Evolutionary conservation across 2,113 vertebrate species (phyloP), one percentile per base, ranked within the genome.

Genomic region (Fregata magnificens): DNA sequence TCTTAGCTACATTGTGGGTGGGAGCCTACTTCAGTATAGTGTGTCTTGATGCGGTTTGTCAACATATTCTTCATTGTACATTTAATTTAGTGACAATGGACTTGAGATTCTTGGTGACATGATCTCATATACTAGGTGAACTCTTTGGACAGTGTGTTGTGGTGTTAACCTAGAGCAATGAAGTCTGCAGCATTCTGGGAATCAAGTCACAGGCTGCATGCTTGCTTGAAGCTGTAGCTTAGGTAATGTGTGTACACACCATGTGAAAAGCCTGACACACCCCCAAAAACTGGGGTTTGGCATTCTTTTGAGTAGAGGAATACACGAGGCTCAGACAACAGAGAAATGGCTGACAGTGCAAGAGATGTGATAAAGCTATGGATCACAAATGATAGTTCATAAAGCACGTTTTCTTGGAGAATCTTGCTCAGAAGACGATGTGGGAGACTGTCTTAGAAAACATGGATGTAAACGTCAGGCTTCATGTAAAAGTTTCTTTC

Each of bases 51-150:
- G 73, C 47, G 53, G 13, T 38, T 53, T 72, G 78, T 56, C 65
- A 82, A 34, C 44, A 20, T 65, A 6, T 32, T 61, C 26, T 26
- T 86, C n/a, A 8, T 9, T 42, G 17, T 44, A 26, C 9, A 2
- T 84, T 63, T 58, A 31, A 3, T 49, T 56, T 53, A 36, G 31
- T 65, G 18, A 26, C 36, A 47, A 2, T 61, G 21, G 28, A 66
- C 53, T n/a, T 61, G 53, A 59, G 29, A 20, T 88, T 70, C 28
- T 49, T 3, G 3, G 42, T 58, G 76, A 32, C 0, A 0, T 32
- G 34, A 42, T 74, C 32, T 34, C 34, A 11, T 62, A 21, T 4
- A 36, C 11, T 45, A 38, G 38, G 29, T 59, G 42, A 67, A 58
- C 17, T 34, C 38, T 71, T 52, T 24, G 49, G 26, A 24, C 28